Base-by-base conservation (phyloP, 2,888 invertebrate genomes). In the Hydropsyche betteni region DNA sequence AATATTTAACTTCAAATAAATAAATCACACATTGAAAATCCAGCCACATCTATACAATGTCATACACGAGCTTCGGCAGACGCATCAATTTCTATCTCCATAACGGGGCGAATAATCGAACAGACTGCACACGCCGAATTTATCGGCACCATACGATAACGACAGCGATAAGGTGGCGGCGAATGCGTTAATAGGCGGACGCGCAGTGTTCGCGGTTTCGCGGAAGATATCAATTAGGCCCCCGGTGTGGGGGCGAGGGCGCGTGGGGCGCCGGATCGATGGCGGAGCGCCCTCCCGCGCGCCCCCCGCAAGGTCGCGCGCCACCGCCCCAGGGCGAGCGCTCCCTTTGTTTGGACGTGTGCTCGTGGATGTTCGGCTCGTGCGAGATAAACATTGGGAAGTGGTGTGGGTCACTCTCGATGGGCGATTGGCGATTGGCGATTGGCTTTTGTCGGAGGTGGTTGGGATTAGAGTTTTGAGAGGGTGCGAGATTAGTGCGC, bases 211-310 rank as follows among this genome's bases (percentile, higher is more conserved):
- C 8, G 36, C 24, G 64, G 64, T 36, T 64, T 24, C 64, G 36
- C 64, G 64, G 36, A 34, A 64, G 64, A 64, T 64, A 64, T 64
- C 61, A 68, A 53, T 44, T 68, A 53, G 33, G 36, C 64, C 51
- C 12, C 24, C 7, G 14, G 33, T 33, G 50, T 16, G 61, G n/a
- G 38, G 73, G 64, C 33, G 16, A 7, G 73, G 64, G 14, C 58
- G 24, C 14, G 33, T 52, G 70, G 72, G 72, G 44, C 24, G 61
- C 16, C 61, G 74, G 68, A 74, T 74, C 68, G 74, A 74, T 74
- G 68, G 68, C 72, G 53, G 68, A 44, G n/a, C 36, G 34, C 68
- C 74, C 68, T 51, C 44, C 74, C 73, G 51, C 68, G 74, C 24
- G 14, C 34, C 68, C 16, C 74, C 74, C 7, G 12, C 72, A 55